phyloP scores from a whole-genome alignment of 2,888 invertebrate genomes.

The Acleris holmiana region DNA sequence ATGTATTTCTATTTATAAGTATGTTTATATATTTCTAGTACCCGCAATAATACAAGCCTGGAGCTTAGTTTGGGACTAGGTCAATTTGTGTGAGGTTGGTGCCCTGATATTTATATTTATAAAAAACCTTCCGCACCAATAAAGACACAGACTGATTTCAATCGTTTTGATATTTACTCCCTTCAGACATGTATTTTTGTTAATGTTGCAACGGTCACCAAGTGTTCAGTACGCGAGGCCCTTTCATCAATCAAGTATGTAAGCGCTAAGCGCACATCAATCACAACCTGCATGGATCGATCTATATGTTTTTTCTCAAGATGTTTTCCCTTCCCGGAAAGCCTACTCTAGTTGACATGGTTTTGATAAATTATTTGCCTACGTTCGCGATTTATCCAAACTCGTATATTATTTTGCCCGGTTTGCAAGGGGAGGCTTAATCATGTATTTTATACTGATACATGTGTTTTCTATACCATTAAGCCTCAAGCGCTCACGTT shows the following conservation, averaged over 20 bases:
- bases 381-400: slow-evolving; percentile 46
- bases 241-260: slow-evolving; percentile 52
- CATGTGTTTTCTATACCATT: no score
- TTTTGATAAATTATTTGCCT: slow-evolving; percentile 71
- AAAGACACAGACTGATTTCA: no score
- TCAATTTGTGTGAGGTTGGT: no score
- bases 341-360: slow-evolving; percentile 58
- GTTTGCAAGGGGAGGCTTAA: slow-evolving; percentile 13
- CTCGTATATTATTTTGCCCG: slow-evolving; percentile 27
- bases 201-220: slow-evolving; percentile 42
- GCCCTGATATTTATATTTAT: no score
- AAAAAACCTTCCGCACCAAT: no score
- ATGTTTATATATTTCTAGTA: no score
- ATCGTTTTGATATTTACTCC: neutral
- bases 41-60: no score
- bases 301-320: slow-evolving; percentile 60
- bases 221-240: slow-evolving; percentile 46
- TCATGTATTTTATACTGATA: no score
- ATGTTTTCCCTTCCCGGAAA: slow-evolving; percentile 54
- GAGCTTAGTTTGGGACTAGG: no score
- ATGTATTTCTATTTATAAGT: no score
- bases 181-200: neutral
- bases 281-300: slow-evolving; percentile 53
- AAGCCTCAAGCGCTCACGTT: no score
- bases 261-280: slow-evolving; percentile 51